These are phyloP conservation scores for Sebastes elongatus DNA, from an alignment of 2,797 vertebrate genomes.

Conservation along the genomic window DNA sequence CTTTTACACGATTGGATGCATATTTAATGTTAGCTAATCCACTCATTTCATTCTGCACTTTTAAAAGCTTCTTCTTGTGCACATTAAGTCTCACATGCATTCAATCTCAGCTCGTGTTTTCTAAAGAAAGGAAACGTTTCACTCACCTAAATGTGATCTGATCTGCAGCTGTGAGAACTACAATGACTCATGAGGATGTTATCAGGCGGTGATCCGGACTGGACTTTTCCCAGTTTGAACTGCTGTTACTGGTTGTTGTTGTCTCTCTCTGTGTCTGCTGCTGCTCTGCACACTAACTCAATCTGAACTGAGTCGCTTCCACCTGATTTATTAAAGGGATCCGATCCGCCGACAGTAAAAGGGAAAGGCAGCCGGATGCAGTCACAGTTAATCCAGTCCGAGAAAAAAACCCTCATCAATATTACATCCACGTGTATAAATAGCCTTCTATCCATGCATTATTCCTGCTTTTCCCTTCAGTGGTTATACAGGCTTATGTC, in stretches of 20 bases:
- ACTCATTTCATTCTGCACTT: not conserved
- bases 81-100: not conserved
- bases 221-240: not conserved
- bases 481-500: not conserved
- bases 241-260: not conserved
- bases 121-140: not conserved
- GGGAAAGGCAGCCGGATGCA: constrained; percentile 28
- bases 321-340: constrained; percentile 54
- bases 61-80: not conserved
- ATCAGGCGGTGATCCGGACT: not conserved
- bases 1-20: not conserved
- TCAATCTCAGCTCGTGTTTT: not conserved
- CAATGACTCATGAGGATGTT: not conserved
- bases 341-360: constrained; percentile 24
- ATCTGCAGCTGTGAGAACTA: not conserved
- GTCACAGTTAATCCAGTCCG: not conserved
- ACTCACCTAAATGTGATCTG: constrained; percentile 29
- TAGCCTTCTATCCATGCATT: constrained; percentile 38
- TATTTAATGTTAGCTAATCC: not conserved
- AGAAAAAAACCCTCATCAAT: constrained; percentile 47
- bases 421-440: constrained; percentile 57
- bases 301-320: constrained; percentile 27
- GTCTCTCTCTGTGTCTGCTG: not conserved
- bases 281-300: constrained; percentile 15
- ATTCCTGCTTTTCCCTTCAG: constrained; percentile 15